Percentiles rank a stretch among this genome's conserved stretches.
Evolutionary conservation across 2,113 vertebrate species (phyloP).

Genomic region (Chamaetylas fuelleborni): DNA sequence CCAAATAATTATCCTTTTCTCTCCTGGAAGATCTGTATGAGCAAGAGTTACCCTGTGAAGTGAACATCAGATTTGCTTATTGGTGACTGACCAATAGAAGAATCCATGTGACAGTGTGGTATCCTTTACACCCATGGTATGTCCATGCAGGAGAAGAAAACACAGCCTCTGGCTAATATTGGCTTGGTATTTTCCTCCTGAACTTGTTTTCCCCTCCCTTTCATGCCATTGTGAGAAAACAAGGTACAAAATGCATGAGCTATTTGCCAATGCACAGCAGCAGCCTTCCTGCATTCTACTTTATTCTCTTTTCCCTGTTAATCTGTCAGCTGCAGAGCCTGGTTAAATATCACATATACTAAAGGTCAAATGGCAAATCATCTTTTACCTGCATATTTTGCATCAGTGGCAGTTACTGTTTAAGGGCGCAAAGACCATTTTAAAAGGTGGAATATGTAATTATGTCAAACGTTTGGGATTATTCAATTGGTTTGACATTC

Average conservation of each 20-base stretch:
- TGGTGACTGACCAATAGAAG: neutral
- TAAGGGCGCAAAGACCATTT: neutral
- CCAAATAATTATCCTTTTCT: neutral
- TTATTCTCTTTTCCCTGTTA: neutral
- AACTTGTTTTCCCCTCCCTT: neutral
- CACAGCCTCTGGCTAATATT: neutral
- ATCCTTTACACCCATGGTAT: neutral
- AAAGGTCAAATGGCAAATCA: slow-evolving; percentile 28
- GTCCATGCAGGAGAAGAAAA: neutral
- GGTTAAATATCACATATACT: neutral
- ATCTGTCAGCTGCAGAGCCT: slow-evolving; percentile 19
- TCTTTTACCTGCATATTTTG: neutral
- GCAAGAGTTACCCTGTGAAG: neutral
- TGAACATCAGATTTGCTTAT: neutral
- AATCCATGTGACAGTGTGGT: neutral
- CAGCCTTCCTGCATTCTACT: neutral
- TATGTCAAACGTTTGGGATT: slow-evolving; percentile 16
- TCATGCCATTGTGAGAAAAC: neutral
- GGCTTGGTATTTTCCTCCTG: neutral
- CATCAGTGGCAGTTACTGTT: neutral
- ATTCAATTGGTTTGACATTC: neutral
- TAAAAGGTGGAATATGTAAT: slow-evolving; percentile 17
- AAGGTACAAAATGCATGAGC: neutral
- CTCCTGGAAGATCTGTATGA: neutral
- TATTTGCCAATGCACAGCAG: neutral